A percentile compares a stretch with the other conserved stretches of the same genome.
phyloP scores from a whole-genome alignment of 2,797 vertebrate species.

The Selene dorsalis region DNA sequence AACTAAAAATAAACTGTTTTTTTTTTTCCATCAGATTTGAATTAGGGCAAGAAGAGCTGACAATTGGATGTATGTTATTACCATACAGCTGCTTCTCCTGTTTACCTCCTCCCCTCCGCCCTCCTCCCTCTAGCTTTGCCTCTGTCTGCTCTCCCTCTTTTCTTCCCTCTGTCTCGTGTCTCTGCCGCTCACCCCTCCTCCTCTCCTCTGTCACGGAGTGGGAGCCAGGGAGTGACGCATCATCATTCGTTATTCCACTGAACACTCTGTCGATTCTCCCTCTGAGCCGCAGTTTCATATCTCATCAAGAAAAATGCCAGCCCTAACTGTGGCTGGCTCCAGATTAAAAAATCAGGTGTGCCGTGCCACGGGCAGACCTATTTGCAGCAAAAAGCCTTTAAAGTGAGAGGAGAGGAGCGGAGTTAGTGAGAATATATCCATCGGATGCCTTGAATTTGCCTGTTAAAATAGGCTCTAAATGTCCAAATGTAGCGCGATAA shows the following conservation, averaged over 20 bases:
- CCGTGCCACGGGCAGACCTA: conserved; percentile 54
- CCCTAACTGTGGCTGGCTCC: conserved; percentile 64
- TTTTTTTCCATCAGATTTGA: conserved; percentile 26
- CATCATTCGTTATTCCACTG: conserved; percentile 83
- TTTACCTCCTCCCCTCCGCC: conserved; percentile 23
- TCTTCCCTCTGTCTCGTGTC: conserved; percentile 21
- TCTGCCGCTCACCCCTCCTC: conserved; percentile 7
- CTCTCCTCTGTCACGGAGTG: conserved; percentile 68
- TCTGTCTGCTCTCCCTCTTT: conserved; percentile 36
- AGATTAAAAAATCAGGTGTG: conserved; percentile 73
- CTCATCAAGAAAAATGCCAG: conserved; percentile 82
- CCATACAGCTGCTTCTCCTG: conserved; percentile 23
- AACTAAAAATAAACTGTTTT: background rate
- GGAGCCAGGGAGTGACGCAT: conserved; percentile 71
- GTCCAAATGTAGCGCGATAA: conserved; percentile 35
- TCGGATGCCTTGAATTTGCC: conserved; percentile 35
- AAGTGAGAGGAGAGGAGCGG: conserved; percentile 46
- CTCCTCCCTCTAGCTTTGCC: conserved; percentile 22
- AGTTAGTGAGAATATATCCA: conserved; percentile 33
- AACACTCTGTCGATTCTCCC: conserved; percentile 79
- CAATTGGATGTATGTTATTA: conserved; percentile 38
- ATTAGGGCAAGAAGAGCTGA: conserved; percentile 38
- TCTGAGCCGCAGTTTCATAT: conserved; percentile 80
- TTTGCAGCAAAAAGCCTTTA: conserved; percentile 58
- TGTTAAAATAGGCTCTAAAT: conserved; percentile 52